These are phyloP conservation scores for Cotesia vestalis DNA, from an alignment of 1,140 invertebrate genomes.

Conservation along the genomic window DNA sequence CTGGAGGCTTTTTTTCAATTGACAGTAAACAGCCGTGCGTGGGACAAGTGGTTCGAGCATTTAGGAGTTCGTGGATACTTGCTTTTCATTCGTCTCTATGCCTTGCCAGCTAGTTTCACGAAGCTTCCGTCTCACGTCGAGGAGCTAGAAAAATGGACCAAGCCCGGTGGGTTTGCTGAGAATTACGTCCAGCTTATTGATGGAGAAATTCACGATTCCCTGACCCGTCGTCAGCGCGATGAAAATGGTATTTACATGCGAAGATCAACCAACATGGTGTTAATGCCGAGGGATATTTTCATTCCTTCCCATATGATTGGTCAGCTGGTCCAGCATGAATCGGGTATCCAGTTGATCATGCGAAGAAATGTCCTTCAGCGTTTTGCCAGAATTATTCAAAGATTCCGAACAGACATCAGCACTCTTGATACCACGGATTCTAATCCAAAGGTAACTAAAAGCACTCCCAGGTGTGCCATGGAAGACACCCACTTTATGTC, in stretches of 20 bases:
- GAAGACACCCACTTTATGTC: slow-evolving; percentile 51
- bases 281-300: slow-evolving; percentile 69
- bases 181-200: slow-evolving; percentile 90
- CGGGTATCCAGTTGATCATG: slow-evolving; percentile 75
- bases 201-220: slow-evolving; percentile 83
- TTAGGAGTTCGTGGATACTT: slow-evolving; percentile 86
- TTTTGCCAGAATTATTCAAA: slow-evolving; percentile 53
- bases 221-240: slow-evolving; percentile 84
- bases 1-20: slow-evolving; percentile 75
- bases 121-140: slow-evolving; percentile 55
- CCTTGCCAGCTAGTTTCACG: slow-evolving; percentile 75
- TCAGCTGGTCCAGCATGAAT: slow-evolving; percentile 81
- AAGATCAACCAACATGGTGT: slow-evolving; percentile 62
- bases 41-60: slow-evolving; percentile 69
- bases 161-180: slow-evolving; percentile 57
- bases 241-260: slow-evolving; percentile 82
- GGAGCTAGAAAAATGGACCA: slow-evolving; percentile 62
- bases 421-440: slow-evolving; percentile 40
- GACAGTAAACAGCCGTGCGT: slow-evolving; percentile 45
- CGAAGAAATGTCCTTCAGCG: slow-evolving; percentile 59
- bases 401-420: slow-evolving; percentile 55
- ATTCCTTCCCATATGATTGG: slow-evolving; percentile 89
- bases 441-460: slow-evolving; percentile 42
- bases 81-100: slow-evolving; percentile 83
- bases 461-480: slow-evolving; percentile 39